phyloP scores from a whole-genome alignment of 2,113 vertebrate species.

The Psammodynastes pulverulentus region DNA sequence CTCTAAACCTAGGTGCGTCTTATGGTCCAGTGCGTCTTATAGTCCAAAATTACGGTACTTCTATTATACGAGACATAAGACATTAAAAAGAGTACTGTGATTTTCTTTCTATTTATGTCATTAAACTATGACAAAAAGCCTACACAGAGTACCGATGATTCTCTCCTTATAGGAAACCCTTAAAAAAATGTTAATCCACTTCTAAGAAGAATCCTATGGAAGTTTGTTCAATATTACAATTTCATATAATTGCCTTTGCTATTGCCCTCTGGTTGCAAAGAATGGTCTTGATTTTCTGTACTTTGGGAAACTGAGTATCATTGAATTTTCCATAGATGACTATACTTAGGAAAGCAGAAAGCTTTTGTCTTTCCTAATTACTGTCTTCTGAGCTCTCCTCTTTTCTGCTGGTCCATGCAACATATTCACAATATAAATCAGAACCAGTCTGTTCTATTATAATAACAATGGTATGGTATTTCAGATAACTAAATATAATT shows the following conservation, averaged over 20 bases:
- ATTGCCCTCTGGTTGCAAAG: constrained; percentile 2
- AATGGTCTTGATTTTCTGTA: not conserved
- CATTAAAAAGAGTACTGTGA: not conserved
- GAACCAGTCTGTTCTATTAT: not conserved
- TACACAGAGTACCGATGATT: not conserved
- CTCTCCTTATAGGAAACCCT: not conserved
- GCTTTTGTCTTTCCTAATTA: not conserved
- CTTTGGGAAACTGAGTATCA: not conserved
- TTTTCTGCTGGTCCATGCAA: not conserved
- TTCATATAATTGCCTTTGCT: constrained; percentile 15
- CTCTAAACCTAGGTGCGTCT: too few relatives aligned
- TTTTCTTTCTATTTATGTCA: not conserved
- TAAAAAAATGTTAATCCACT: not conserved
- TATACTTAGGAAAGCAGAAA: not conserved
- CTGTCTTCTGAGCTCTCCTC: constrained; percentile 1
- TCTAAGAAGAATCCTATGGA: not conserved
- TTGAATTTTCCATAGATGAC: constrained; percentile 8
- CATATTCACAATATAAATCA: not conserved
- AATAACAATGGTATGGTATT: not conserved
- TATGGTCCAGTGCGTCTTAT: too few relatives aligned
- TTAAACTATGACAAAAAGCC: not conserved
- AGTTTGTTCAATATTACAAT: not conserved
- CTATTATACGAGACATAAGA: not conserved
- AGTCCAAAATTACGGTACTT: not conserved
- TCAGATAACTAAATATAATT: not conserved